These are phyloP conservation scores for Athene cunicularia DNA, from an alignment of 2,113 vertebrate genomes.

Conservation along the genomic window DNA sequence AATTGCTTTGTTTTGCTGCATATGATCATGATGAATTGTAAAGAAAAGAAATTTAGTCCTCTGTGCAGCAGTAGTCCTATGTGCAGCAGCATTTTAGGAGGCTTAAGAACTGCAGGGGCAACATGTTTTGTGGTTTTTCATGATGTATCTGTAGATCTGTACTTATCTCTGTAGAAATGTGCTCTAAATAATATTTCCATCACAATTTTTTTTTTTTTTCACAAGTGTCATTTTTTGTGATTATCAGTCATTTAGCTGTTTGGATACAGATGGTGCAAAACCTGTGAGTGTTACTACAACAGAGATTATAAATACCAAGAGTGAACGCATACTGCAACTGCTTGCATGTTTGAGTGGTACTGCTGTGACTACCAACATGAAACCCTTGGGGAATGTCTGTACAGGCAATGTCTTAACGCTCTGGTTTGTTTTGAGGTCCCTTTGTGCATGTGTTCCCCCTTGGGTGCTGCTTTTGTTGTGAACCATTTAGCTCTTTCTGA, in stretches of 20 bases:
- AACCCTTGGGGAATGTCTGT: neutral
- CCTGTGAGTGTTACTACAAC: neutral
- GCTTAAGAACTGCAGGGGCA: neutral
- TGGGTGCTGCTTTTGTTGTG: neutral
- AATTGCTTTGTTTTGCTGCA: neutral
- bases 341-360: fast-evolving
- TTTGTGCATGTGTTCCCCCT: neutral
- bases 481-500: neutral
- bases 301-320: neutral
- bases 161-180: neutral
- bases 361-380: neutral
- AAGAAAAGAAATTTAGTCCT: neutral
- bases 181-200: neutral
- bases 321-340: neutral
- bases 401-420: neutral
- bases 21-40: neutral
- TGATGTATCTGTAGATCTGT: neutral
- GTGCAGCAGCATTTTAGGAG: neutral
- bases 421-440: neutral
- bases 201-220: neutral
- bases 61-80: neutral
- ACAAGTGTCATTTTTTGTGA: neutral
- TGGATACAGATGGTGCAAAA: neutral
- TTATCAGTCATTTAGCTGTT: neutral
- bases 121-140: neutral